These are phyloP conservation scores for Halisarca cf. caerulea DNA, from an alignment of 37 sponge, comb jelly and placozoan genomes.

Conservation along the genomic window DNA sequence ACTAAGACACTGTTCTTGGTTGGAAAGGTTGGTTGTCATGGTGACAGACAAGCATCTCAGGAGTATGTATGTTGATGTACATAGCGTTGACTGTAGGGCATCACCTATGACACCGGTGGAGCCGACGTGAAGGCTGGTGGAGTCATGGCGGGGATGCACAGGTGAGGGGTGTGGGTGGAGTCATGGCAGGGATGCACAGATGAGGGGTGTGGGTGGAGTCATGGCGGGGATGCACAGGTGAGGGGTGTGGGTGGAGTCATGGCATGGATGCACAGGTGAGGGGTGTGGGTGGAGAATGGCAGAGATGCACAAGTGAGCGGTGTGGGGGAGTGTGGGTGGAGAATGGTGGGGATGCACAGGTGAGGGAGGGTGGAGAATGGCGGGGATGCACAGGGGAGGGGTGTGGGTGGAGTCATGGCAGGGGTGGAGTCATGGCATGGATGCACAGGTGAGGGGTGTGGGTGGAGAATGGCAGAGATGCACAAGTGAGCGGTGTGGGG, in stretches of 20 bases:
- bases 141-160: slow-evolving; percentile 66
- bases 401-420: neutral
- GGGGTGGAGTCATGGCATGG: too few relatives aligned
- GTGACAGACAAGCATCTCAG: neutral
- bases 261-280: too few relatives aligned
- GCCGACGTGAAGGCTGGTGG: slow-evolving; percentile 63
- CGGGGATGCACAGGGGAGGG: neutral
- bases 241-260: neutral
- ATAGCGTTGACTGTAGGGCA: slow-evolving; percentile 30
- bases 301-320: too few relatives aligned
- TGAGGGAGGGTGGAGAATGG: too few relatives aligned
- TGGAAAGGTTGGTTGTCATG: slow-evolving; percentile 24
- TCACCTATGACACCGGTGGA: slow-evolving; percentile 62
- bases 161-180: neutral
- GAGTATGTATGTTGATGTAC: neutral
- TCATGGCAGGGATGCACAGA: neutral
- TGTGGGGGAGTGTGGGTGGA: neutral
- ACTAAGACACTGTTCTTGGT: slow-evolving; percentile 33
- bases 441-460: too few relatives aligned
- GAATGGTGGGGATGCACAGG: too few relatives aligned
- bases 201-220: neutral
- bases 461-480: too few relatives aligned
- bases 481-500: too few relatives aligned
- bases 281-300: too few relatives aligned
- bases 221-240: neutral